Conservation (phyloP, 2,888 invertebrate genomes). For the Ochropacha duplaris region DNA sequence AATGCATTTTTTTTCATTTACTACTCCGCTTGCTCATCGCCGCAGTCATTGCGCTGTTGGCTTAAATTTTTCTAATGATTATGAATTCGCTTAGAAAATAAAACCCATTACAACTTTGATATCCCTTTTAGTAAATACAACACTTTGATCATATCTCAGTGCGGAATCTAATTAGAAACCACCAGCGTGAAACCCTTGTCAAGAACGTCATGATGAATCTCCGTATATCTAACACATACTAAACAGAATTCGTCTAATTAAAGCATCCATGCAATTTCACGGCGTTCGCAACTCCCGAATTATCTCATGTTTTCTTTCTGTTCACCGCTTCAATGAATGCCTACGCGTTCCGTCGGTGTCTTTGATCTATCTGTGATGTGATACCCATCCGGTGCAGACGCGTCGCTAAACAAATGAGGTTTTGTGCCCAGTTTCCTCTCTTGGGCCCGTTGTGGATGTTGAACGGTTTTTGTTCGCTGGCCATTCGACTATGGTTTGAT, state of each 20-base stretch:
- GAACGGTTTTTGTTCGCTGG: background rate
- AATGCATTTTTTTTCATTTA: too few species aligned
- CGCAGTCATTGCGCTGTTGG: too few species aligned
- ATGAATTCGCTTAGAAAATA: background rate
- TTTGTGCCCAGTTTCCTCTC: background rate
- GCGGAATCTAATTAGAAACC: background rate
- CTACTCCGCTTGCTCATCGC: too few species aligned
- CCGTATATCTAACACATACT: background rate
- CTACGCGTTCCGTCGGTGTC: constrained; percentile 31
- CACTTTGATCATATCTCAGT: background rate
- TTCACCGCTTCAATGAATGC: constrained; percentile 45
- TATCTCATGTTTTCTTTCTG: constrained; percentile 51
- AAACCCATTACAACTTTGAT: background rate
- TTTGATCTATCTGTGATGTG: constrained; percentile 51
- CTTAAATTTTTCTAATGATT: too few species aligned
- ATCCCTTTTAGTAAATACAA: background rate
- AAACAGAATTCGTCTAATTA: constrained; percentile 21
- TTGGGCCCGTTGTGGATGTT: background rate
- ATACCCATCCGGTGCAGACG: constrained; percentile 23
- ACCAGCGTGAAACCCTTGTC: background rate
- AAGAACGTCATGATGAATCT: background rate
- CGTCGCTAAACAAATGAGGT: constrained; percentile 23
- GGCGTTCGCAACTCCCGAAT: constrained; percentile 34
- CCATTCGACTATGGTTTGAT: background rate
- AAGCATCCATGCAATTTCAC: constrained; percentile 40